Percentiles rank a stretch among this genome's conserved stretches.
Conservation (phyloP, 2,888 invertebrate species). For the Thecocarcelia acutangulata region DNA sequence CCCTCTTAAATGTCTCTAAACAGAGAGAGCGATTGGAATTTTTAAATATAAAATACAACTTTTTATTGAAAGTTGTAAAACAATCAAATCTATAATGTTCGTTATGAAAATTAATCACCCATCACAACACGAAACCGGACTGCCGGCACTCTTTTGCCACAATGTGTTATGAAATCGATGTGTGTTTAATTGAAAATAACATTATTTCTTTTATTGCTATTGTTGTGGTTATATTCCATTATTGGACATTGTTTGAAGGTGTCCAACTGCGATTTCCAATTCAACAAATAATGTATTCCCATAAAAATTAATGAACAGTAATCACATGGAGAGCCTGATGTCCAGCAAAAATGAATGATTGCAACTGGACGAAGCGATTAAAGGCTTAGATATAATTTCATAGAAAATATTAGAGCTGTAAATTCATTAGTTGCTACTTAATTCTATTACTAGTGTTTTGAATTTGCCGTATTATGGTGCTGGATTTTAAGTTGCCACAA, state of each 20-base stretch:
- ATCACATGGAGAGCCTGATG: constrained; percentile 4
- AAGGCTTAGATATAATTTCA: too few relatives aligned
- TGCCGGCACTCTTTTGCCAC: background rate
- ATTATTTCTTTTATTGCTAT: constrained; percentile 34
- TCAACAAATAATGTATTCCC: constrained; percentile 60
- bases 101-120: constrained; percentile 68
- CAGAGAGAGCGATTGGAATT: constrained; percentile 7
- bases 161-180: constrained; percentile 19
- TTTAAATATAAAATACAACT: constrained; percentile 17
- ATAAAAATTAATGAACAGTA: constrained; percentile 57
- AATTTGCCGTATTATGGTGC: too few relatives aligned
- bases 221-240: constrained; percentile 46
- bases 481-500: too few relatives aligned
- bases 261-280: constrained; percentile 70
- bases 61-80: constrained; percentile 62
- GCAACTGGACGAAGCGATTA: background rate
- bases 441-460: too few relatives aligned
- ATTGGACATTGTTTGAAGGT: constrained; percentile 61
- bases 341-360: background rate
- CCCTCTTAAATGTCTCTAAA: constrained; percentile 3
- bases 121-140: constrained; percentile 55
- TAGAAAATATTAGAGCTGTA: too few relatives aligned
- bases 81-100: constrained; percentile 64
- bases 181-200: constrained; percentile 27
- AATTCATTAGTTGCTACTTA: constrained; percentile 51